A percentile compares a stretch with the other conserved stretches of the same genome.
These are phyloP conservation scores for Dicaeum eximium DNA, from an alignment of 2,113 vertebrate genomes.

Conservation along the genomic window DNA sequence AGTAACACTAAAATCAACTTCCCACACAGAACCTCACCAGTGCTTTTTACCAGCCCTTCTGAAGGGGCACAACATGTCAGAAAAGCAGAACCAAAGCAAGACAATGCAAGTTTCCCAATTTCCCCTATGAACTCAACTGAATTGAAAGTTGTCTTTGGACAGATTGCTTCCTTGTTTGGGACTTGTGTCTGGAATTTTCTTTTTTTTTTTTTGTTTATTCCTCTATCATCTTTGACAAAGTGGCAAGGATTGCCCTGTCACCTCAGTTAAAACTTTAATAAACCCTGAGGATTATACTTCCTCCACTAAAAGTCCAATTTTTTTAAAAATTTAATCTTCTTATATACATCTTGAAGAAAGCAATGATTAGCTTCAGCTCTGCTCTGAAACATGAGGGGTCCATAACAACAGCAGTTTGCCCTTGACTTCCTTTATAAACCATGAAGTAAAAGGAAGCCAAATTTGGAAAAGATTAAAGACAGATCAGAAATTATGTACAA, in stretches of 20 bases:
- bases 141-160: background rate
- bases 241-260: background rate
- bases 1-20: background rate
- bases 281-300: background rate
- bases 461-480: background rate
- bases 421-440: background rate
- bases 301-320: background rate
- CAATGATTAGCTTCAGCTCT: background rate
- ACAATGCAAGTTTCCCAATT: background rate
- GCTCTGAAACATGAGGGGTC: background rate
- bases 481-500: background rate
- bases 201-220: background rate
- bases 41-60: background rate
- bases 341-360: conserved; percentile 23
- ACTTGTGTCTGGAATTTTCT: background rate
- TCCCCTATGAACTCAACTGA: background rate
- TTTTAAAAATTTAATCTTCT: conserved; percentile 16
- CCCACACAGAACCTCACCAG: background rate
- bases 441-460: background rate
- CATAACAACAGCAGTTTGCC: background rate
- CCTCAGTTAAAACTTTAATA: background rate
- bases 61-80: rapidly evolving
- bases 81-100: background rate
- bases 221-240: background rate
- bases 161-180: background rate